Evolutionary conservation across 1,140 invertebrate genomes (phyloP), one percentile per base, ranked within the genome.

Genomic region (Neodiprion fabricii): DNA sequence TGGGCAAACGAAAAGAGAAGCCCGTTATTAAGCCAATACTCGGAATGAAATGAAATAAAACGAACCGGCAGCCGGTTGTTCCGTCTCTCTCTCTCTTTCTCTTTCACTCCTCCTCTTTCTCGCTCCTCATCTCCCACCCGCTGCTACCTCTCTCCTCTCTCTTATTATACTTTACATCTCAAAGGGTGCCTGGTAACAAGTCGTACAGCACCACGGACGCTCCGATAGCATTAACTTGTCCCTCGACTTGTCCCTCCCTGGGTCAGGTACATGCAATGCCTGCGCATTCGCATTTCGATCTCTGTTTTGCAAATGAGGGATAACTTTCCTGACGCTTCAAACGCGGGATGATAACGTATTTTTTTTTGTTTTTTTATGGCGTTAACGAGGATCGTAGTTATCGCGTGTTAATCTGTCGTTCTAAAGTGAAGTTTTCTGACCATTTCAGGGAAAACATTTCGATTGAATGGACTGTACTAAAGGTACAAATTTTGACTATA

Each of bases 11-110:
- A 61, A 61, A 61, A 61, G 8, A 61, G 53, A 17, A 61, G 53
- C 53, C 53, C 53, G 53, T 61, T 61, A 9, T 61, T 61, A 61
- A 61, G 53, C 53, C 53, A 61, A 61, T 61, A 61, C 53, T 61
- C 11, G 53, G 53, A 40, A 40, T 40, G 28, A 40, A 40, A 40
- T 40, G 28, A 40, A 40, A 40, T 40, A 40, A 40, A 40, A 40
- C 28, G 28, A 40, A 40, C 28, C 28, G 28, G 28, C 28, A 3
- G 28, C 28, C 28, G 28, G 28, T 40, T 40, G 28, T 5, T 40
- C 28, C 28, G 0, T 40, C 28, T 40, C 28, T 40, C 2, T 5
- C 28, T 40, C 28, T 3, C 5, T 5, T 1, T 40, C 28, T 21
- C 17, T 21, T 21, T 21, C 17, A 1, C 28, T 40, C 28, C 28